Percentiles rank a stretch among this genome's conserved stretches.
phyloP scores from a whole-genome alignment of 1,140 invertebrate genomes.

The Subanguina moxae region DNA sequence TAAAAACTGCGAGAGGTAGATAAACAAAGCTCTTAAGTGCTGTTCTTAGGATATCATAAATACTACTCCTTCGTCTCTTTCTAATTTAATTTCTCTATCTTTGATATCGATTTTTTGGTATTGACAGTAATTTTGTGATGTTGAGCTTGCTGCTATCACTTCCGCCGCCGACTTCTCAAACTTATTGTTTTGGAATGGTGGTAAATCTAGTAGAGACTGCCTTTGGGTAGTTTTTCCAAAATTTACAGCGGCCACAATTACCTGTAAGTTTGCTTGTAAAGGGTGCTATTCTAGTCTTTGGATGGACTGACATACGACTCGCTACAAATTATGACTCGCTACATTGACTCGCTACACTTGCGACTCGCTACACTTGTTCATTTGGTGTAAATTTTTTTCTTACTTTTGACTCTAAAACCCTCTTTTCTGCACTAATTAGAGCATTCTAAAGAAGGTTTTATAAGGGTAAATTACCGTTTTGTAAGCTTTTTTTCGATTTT shows the following conservation, averaged over 20 bases:
- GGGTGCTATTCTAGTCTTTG: neutral
- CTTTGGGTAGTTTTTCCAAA: conserved; percentile 12
- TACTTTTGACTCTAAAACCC: no score
- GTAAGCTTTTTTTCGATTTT: no score
- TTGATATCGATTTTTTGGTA: conserved; percentile 24
- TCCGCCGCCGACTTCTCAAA: conserved; percentile 2
- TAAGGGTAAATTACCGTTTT: no score
- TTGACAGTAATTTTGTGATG: conserved; percentile 16
- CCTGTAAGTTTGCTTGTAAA: conserved; percentile 24
- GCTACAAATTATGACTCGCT: no score
- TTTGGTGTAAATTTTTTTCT: no score
- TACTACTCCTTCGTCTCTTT: conserved; percentile 32
- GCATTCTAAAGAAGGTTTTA: no score
- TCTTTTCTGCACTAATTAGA: no score
- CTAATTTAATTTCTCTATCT: conserved; percentile 17
- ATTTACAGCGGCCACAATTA: conserved; percentile 31
- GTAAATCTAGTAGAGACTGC: conserved; percentile 33
- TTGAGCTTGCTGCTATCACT: conserved; percentile 26
- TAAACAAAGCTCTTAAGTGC: no score
- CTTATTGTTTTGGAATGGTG: conserved; percentile 20
- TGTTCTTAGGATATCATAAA: conserved; percentile 18
- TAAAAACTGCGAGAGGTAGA: no score
- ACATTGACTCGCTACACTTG: no score
- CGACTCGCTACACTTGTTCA: no score
- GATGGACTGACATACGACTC: neutral